Evolutionary conservation across 1,140 invertebrate species (phyloP), one percentile per base, ranked within the genome.

Genomic region (Drosophila nasuta): DNA sequence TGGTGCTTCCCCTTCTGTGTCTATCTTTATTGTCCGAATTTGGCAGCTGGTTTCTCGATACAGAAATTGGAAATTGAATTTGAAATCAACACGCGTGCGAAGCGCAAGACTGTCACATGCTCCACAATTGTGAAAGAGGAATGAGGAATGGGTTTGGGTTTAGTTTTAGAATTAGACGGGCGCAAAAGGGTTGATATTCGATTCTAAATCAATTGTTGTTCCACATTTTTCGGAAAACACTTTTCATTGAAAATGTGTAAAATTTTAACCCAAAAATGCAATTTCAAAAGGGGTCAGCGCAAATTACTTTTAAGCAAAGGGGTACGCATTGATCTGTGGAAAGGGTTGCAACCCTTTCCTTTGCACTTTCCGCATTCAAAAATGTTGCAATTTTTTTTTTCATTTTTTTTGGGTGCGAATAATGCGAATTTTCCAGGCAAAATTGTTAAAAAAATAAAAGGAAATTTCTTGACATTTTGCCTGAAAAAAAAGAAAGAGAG

Each of bases 81-180:
- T 77, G 85, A 87, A 87, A 87, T 87, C 67, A 65, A 87, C 48
- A 87, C 83, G 83, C 83, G 83, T 88, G 83, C 81, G 74, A 83
- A 75, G 73, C 77, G 66, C 67, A 62, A 75, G 82, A 65, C 56
- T 66, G 80, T 73, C 81, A 75, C 73, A 77, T 75, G 65, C 73
- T 60, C 74, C 80, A 77, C 6, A 75, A 62, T 13, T 13, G 38
- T 8, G 30, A 5, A 28, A 52, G 48, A 1, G 4, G 10, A 30
- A 1, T 35, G 3, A 7, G 43, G 3, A 60, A 7, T 30, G 38
- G 30, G 41, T 15, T 20, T 20, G 11, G 25, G 28, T 25, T 25
- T 57, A 33, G 58, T 48, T 74, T 67, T 68, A 58, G 68, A 83
- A 79, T 65, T 68, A 58, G n/a, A 69, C 11, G 51, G 54, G 17